Base-by-base conservation (phyloP, 2,113 vertebrate genomes). In the Forbesichthys papilliferus region DNA sequence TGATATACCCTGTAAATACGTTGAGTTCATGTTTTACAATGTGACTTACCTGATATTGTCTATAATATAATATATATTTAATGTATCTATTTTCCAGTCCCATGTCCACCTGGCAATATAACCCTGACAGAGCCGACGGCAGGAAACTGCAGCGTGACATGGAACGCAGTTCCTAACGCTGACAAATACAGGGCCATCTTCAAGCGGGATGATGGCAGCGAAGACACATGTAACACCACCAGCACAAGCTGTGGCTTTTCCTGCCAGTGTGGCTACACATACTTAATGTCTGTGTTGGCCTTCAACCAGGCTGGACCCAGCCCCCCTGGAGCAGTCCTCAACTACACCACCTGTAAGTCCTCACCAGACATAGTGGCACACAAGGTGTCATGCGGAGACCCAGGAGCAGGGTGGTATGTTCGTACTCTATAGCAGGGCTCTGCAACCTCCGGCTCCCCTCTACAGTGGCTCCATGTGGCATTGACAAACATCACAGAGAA, bases 201-300 rank as follows among this genome's bases (percentile, higher is more conserved):
- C 76, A 95, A 95, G 83, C 93, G 90, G 1, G 90, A 91, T 1
- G 94, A 95, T 3, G 94, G 95, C 3, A 75, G 86, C 3, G 94
- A 96, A 80, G 88, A 89, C 11, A 88, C 77, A 66, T 97, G 95
- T 85, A 96, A 96, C 76, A 96, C 95, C 18, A 95, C 92, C 9
- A 34, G 66, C 70, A 92, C 85, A 58, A 90, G 69, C 48, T 98
- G 95, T 81, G 77, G 72, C 76, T 98, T 92, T 80, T 80, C 77
- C 60, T 96, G 95, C 0, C 76, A 88, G 48, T 99, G 97, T 34
- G 96, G 97, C 58, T 95, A 95, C 90, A 95, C 93, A 0, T 97
- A 95, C 64, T 93, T 96, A 73, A 87, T 96, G 69, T 95, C 90
- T 60, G 93, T 96, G 72, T 94, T 93, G 27, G 95, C 95, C 0